Evolutionary conservation across 2,797 vertebrate species (phyloP).

Genomic region (Pseudochirops cupreus): DNA sequence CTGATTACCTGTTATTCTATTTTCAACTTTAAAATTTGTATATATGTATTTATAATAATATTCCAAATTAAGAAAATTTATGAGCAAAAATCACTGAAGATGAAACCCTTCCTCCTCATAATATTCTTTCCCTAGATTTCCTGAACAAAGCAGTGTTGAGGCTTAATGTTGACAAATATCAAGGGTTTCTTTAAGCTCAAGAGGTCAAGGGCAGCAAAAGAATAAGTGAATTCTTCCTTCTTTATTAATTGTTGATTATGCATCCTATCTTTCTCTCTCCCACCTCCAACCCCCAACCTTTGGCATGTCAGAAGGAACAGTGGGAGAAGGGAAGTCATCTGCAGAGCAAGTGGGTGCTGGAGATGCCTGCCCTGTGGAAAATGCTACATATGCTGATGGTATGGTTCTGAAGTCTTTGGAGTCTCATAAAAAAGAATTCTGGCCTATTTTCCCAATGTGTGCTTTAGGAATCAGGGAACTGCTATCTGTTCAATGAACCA

Average conservation of each 20-base stretch:
- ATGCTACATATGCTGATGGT: conserved; percentile 81
- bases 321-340: conserved; percentile 69
- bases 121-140: conserved; percentile 47
- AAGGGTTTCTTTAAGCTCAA: conserved; percentile 57
- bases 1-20: conserved; percentile 39
- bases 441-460: background rate
- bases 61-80: conserved; percentile 58
- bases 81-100: conserved; percentile 6
- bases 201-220: conserved; percentile 39
- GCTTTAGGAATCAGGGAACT: conserved; percentile 34
- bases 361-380: conserved; percentile 70
- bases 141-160: conserved; percentile 44
- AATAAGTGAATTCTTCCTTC: conserved; percentile 64
- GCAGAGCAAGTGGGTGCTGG: conserved; percentile 75
- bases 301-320: conserved; percentile 65
- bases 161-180: background rate
- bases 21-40: conserved; percentile 61
- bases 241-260: conserved; percentile 38
- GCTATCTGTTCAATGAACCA: conserved; percentile 31
- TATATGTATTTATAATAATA: conserved; percentile 45
- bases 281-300: conserved; percentile 31
- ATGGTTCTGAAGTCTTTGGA: conserved; percentile 58
- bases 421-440: background rate
- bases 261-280: conserved; percentile 63
- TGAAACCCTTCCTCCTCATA: background rate